phyloP scores from a whole-genome alignment of 2,797 vertebrate genomes.

The Gambelia wislizenii region DNA sequence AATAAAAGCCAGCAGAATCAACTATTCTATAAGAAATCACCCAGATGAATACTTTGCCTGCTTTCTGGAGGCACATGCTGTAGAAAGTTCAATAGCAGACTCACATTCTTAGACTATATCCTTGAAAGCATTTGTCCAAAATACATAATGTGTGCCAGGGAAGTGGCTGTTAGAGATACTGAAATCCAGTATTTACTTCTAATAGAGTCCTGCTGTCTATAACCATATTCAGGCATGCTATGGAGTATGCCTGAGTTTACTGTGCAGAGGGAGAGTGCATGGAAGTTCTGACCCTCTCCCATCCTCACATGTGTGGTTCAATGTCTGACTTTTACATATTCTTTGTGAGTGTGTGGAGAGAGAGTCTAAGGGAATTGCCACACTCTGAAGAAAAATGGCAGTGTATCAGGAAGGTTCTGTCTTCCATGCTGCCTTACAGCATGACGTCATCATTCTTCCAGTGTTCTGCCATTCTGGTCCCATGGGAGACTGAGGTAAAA shows the following conservation, averaged over 20 bases:
- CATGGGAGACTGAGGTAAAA: too few species aligned
- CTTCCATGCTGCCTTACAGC: too few species aligned
- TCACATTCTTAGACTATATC: constrained; percentile 24
- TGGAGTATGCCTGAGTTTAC: neutral
- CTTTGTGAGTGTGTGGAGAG: neutral
- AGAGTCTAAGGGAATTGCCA: too few species aligned
- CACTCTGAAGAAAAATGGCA: too few species aligned
- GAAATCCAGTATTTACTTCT: neutral
- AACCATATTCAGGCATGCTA: neutral
- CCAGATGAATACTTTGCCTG: neutral
- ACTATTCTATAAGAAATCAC: constrained; percentile 16
- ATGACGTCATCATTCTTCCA: too few species aligned
- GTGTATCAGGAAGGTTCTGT: too few species aligned
- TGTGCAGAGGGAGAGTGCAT: neutral
- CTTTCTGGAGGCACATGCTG: neutral
- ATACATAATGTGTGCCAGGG: neutral
- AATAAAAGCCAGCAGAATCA: neutral
- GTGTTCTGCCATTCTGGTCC: too few species aligned
- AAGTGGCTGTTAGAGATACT: neutral
- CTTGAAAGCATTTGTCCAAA: neutral
- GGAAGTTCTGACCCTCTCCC: too few species aligned
- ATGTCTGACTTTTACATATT: neutral
- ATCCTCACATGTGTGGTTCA: neutral
- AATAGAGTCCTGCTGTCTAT: neutral
- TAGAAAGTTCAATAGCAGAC: neutral